Evolutionary conservation across 2,888 invertebrate genomes (phyloP), one percentile per base, ranked within the genome.

Genomic region (Himalopsyche tibetana): DNA sequence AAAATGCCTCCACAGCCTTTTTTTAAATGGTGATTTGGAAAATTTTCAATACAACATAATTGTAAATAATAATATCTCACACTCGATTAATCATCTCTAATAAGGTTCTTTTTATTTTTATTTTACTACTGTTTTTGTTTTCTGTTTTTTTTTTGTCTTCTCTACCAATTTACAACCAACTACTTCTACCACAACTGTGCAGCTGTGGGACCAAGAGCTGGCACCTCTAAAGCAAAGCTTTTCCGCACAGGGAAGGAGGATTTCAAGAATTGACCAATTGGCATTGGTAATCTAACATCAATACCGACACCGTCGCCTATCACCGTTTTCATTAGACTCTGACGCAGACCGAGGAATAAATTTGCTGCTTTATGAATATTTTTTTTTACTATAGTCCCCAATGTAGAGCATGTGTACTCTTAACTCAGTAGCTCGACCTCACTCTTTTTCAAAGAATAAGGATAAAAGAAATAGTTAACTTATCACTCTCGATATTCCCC

Each of bases 141-240:
- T 80, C 89, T 86, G 45, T 85, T 89, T 89, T 89, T 85, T 85
- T 88, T 89, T 87, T 85, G 85, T 88, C 82, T 82, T 56, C 80
- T 82, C 82, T 81, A n/a, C 82, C 51, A 42, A 84, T 79, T 56
- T 45, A 74, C 83, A 11, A 79, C 86, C 51, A 63, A 63, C 84
- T 69, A 81, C 86, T 38, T 42, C 40, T 83, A 82, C 83, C 80
- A 86, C 85, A 82, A 38, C 83, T 51, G 84, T 88, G 91, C 94
- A 96, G 96, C 94, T 97, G 90, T 97, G 97, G 96, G 97, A 97
- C 94, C 96, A 97, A 94, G 96, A 97, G 92, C 96, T 97, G 93
- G 95, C 95, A 91, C 96, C 96, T 91, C 94, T 97, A 92, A 97
- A 97, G 94, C 95, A 95, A 92, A 96, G 96, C 90, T 94, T 97